These are phyloP conservation scores for Chascanopsetta lugubris DNA, from an alignment of 2,113 vertebrate species.

Conservation along the genomic window DNA sequence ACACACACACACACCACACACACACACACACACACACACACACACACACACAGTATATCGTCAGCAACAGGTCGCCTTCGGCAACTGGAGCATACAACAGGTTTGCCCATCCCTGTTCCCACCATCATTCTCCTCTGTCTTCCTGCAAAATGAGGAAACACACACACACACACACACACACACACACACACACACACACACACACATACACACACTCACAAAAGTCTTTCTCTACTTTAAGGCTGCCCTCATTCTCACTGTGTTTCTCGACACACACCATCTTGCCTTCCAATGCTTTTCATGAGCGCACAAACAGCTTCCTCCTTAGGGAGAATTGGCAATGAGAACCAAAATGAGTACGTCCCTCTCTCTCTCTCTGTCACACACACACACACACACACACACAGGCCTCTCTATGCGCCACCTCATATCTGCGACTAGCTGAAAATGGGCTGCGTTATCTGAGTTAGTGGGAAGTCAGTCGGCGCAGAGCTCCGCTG, in stretches of 20 bases:
- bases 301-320: conserved; percentile 61
- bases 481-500: conserved; percentile 4
- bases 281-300: conserved; percentile 63
- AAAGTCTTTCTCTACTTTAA: conserved; percentile 42
- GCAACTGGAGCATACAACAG: conserved; percentile 57
- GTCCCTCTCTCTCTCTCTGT: conserved; percentile 39
- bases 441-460: conserved; percentile 49
- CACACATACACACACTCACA: too few species aligned
- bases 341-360: conserved; percentile 59
- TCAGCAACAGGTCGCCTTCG: conserved; percentile 71
- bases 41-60: conserved; percentile 17
- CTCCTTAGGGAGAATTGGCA: conserved; percentile 65
- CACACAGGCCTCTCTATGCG: conserved; percentile 30
- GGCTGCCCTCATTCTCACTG: conserved; percentile 53
- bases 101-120: conserved; percentile 34
- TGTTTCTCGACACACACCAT: conserved; percentile 42
- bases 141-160: conserved; percentile 29
- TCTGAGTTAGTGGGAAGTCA: conserved; percentile 35
- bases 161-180: conserved; percentile 3
- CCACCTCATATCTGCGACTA: conserved; percentile 41
- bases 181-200: conserved; percentile 2
- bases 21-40: conserved; percentile 7
- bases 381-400: conserved; percentile 20
- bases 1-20: too few species aligned
- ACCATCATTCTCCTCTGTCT: conserved; percentile 35